Conservation (phyloP, 2,113 vertebrate species). For the Ameiurus melas region DNA sequence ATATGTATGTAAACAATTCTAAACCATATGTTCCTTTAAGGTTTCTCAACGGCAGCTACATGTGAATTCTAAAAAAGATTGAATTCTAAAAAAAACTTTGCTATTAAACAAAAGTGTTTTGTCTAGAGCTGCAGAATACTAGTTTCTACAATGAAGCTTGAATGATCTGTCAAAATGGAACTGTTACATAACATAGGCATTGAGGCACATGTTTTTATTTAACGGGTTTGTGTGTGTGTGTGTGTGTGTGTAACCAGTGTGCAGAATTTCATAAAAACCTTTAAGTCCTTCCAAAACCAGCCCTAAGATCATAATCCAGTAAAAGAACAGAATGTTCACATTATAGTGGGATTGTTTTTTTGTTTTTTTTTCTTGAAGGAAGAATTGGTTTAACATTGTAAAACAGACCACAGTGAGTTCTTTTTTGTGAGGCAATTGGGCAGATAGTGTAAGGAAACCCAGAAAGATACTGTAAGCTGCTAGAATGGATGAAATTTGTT, state of each 20-base stretch:
- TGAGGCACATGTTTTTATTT: not conserved
- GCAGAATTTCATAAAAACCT: not conserved
- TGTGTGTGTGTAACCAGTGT: not conserved
- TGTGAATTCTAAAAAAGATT: not conserved
- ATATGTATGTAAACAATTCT: no score
- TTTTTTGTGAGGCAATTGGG: not conserved
- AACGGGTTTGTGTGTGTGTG: not conserved
- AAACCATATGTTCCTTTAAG: not conserved
- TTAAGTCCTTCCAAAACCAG: not conserved
- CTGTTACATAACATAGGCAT: not conserved
- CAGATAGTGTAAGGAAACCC: not conserved
- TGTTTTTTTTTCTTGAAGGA: not conserved
- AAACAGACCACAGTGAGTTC: not conserved
- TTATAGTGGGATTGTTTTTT: not conserved
- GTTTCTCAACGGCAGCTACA: not conserved
- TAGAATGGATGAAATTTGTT: not conserved
- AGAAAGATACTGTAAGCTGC: not conserved
- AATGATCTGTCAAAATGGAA: not conserved
- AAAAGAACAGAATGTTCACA: conserved; percentile 7
- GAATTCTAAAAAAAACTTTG: not conserved
- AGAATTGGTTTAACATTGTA: no score
- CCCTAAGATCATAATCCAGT: not conserved
- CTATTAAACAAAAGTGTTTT: not conserved
- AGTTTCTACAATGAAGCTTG: not conserved
- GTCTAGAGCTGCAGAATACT: not conserved